Evolutionary conservation across 2,113 vertebrate genomes (phyloP), one percentile per base, ranked within the genome.

Genomic region (Setophaga coronata): DNA sequence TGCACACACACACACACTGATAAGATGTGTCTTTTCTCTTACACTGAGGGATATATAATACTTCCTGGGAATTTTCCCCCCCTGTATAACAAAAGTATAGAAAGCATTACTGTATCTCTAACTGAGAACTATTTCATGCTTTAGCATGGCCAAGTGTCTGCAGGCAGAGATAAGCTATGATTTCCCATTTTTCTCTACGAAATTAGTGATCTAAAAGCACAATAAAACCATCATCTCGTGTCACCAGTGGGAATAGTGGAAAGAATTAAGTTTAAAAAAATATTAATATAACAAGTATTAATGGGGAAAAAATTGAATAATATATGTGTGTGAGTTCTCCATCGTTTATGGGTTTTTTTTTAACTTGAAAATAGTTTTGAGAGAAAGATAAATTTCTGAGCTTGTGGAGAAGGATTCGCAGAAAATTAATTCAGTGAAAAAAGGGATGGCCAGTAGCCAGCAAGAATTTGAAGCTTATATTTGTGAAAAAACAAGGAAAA

Each of bases 151-250:
- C 84, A 97, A 96, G 83, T 93, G 76, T 98, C 98, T 98, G 97
- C 97, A 96, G 93, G 91, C 82, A 93, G 95, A 98, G 98, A 98
- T 98, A 98, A 98, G 96, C 97, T 77, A 72, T 65, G 95, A 85
- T 94, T 97, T 94, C 76, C 77, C 90, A 95, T 96, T 98, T 98
- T 97, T 83, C 94, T 95, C 88, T 96, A 82, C 67, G 95, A 97
- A 98, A 98, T 97, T 97, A 97, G 96, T 92, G 97, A 97, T 95
- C 94, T 96, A 96, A 91, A 94, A 93, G 82, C 87, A 96, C 92
- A 97, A 95, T 96, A 96, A 97, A 98, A 96, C 86, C 66, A 88
- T 95, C 95, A 96, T 92, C 87, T 97, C 28, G 12, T 94, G 73
- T 93, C 83, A 96, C 72, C 53, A 79, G 34, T 7, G 8, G 81